A percentile compares a stretch with the other conserved stretches of the same genome.
These are phyloP conservation scores for Bombus cullumanus DNA, from an alignment of 1,140 invertebrate species.

Conservation along the genomic window DNA sequence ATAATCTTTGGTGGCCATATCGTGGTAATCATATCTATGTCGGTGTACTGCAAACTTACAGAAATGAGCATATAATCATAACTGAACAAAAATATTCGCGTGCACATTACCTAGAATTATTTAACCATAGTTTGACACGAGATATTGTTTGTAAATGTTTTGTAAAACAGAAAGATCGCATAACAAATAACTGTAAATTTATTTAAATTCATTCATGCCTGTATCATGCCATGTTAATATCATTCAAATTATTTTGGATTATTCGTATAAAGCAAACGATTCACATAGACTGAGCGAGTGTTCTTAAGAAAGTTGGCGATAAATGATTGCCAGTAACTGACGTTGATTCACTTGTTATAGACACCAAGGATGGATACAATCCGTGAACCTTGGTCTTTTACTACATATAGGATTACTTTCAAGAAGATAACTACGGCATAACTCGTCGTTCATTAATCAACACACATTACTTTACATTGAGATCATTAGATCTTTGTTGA, in stretches of 20 bases:
- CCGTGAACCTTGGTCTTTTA: constrained; percentile 60
- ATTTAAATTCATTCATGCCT: neutral
- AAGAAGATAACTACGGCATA: constrained; percentile 56
- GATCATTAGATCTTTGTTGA: constrained; percentile 32
- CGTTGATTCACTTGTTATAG: constrained; percentile 68
- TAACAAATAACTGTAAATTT: neutral
- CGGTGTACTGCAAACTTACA: neutral
- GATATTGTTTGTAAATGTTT: too few species aligned
- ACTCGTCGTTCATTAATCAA: constrained; percentile 65
- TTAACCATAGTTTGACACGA: neutral
- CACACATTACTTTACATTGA: constrained; percentile 40
- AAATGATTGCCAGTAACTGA: constrained; percentile 65
- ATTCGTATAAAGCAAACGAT: constrained; percentile 40
- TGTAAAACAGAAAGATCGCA: too few species aligned
- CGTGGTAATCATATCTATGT: neutral
- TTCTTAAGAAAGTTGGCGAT: constrained; percentile 63
- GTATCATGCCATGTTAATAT: neutral
- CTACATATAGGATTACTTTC: constrained; percentile 60
- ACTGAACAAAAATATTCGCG: neutral
- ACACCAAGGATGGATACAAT: constrained; percentile 50
- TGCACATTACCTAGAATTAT: neutral
- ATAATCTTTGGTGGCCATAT: neutral
- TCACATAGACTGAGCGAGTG: constrained; percentile 39
- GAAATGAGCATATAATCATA: neutral
- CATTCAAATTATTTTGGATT: constrained; percentile 13